Conservation (phyloP, 64 coral and sea anemone species). For the Orbicella faveolata region DNA sequence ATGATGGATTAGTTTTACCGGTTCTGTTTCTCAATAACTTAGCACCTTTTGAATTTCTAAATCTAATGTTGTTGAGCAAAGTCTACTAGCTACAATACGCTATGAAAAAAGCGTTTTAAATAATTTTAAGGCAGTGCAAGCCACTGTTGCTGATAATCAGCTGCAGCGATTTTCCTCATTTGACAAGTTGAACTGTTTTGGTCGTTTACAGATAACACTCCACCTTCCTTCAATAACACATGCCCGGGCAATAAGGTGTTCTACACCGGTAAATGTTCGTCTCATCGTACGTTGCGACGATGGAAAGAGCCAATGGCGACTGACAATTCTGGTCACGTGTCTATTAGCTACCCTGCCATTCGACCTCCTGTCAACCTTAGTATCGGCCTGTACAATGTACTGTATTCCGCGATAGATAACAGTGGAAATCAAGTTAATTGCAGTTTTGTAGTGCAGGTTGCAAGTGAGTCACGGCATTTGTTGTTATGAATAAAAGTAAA, state of each 20-base stretch:
- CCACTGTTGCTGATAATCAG: too few relatives aligned
- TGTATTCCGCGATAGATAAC: conserved; percentile 3
- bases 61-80: too few relatives aligned
- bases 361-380: conserved; percentile 15
- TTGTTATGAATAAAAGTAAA: neutral
- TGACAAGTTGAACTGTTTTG: neutral
- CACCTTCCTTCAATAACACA: conserved; percentile 2
- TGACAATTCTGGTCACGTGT: conserved; percentile 17
- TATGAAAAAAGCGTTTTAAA: too few relatives aligned
- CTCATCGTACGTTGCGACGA: neutral
- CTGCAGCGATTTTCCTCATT: too few relatives aligned
- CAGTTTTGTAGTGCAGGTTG: conserved; percentile 9
- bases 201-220: neutral
- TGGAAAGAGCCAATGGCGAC: conserved; percentile 12
- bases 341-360: neutral
- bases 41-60: too few relatives aligned
- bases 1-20: too few relatives aligned
- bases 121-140: too few relatives aligned
- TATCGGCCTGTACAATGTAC: conserved; percentile 2
- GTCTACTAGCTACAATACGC: too few relatives aligned
- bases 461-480: neutral
- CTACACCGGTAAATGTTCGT: neutral
- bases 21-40: too few relatives aligned
- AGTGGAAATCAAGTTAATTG: conserved; percentile 2
- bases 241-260: neutral